Evolutionary conservation across 1,140 invertebrate genomes (phyloP).

Genomic region (Paralvinella palmiformis): DNA sequence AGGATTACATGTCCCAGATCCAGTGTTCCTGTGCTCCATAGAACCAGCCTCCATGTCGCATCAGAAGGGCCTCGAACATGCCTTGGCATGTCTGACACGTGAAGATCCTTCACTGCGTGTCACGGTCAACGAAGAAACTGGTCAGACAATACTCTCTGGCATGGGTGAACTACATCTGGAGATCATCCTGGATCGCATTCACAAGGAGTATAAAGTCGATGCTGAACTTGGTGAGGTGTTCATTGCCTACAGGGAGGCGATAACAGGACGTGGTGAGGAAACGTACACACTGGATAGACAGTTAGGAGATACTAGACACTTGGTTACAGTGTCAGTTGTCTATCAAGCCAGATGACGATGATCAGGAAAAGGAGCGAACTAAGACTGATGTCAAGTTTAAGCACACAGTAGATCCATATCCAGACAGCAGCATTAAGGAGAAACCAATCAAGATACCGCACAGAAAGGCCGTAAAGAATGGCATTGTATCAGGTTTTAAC

Average conservation of each 20-base stretch:
- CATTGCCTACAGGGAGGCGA: constrained; percentile 84
- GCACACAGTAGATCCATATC: constrained; percentile 2
- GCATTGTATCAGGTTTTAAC: constrained; percentile 49
- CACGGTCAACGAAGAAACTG: constrained; percentile 55
- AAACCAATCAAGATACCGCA: constrained; percentile 38
- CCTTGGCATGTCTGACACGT: constrained; percentile 73
- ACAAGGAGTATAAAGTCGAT: constrained; percentile 81
- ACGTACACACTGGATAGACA: constrained; percentile 58
- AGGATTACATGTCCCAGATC: constrained; percentile 72
- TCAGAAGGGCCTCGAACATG: constrained; percentile 72
- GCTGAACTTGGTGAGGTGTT: constrained; percentile 88
- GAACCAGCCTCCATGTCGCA: constrained; percentile 78
- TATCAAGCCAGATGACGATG: constrained; percentile 2
- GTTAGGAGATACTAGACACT: constrained; percentile 51
- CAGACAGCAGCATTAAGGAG: too few species aligned
- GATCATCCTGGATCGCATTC: constrained; percentile 65
- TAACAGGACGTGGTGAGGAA: constrained; percentile 42
- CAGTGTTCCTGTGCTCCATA: constrained; percentile 95
- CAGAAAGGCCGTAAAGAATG: constrained; percentile 52
- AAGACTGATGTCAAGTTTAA: constrained; percentile 2
- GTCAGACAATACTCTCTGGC: constrained; percentile 74
- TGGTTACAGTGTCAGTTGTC: constrained; percentile 28
- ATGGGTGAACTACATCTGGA: constrained; percentile 98
- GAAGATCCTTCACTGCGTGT: constrained; percentile 93
- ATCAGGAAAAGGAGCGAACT: background rate